Conservation (phyloP, 2,797 vertebrate genomes). For the Sebastes iracundus region DNA sequence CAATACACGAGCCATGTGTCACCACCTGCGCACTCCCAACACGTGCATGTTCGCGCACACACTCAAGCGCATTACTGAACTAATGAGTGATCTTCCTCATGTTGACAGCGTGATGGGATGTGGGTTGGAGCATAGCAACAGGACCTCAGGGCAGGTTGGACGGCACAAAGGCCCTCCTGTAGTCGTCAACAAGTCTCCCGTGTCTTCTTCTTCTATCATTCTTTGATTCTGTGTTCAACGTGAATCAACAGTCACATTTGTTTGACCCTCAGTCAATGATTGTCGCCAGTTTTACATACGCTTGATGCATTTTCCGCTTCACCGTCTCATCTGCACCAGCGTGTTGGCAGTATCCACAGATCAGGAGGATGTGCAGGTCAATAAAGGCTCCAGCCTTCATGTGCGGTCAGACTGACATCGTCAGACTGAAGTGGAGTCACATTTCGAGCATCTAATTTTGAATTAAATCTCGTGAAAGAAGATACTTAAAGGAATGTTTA, state of each 20-base stretch:
- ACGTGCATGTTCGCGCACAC: not conserved
- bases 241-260: not conserved
- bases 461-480: not conserved
- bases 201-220: constrained; percentile 5
- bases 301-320: not conserved
- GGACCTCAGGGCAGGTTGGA: constrained; percentile 56
- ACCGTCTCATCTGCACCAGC: not conserved
- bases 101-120: constrained; percentile 71
- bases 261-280: not conserved
- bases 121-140: constrained; percentile 59
- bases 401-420: not conserved
- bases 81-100: constrained; percentile 66
- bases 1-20: constrained; percentile 5
- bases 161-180: constrained; percentile 64
- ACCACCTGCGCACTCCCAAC: not conserved
- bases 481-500: not conserved
- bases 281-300: not conserved
- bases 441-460: not conserved
- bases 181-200: constrained; percentile 27
- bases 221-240: not conserved
- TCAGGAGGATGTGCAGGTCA: not conserved
- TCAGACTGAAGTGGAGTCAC: not conserved
- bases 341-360: not conserved
- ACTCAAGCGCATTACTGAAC: constrained; percentile 16
- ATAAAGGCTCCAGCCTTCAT: not conserved